Percentiles rank a stretch among this genome's conserved stretches.
Conservation (phyloP, 1,140 invertebrate species). For the Mercenaria mercenaria region DNA sequence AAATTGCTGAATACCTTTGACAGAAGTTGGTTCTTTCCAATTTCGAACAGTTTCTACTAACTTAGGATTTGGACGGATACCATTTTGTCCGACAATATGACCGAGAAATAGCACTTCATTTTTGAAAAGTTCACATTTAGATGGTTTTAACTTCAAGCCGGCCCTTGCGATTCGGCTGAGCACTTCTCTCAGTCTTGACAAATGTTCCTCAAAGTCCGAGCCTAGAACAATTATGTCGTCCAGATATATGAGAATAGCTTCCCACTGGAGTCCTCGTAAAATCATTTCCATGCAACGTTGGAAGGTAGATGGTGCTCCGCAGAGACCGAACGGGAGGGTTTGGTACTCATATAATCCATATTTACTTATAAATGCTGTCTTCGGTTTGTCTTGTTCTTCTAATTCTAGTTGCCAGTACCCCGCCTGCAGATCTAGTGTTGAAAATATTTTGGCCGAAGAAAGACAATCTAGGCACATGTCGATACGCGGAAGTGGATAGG, state of each 20-base stretch:
- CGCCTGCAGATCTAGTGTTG: slow-evolving; percentile 25
- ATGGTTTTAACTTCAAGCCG: slow-evolving; percentile 26
- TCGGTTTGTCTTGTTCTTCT: slow-evolving; percentile 5
- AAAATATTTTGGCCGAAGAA: slow-evolving; percentile 27
- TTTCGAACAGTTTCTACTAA: background rate
- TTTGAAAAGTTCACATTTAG: slow-evolving; percentile 39
- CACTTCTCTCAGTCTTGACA: background rate
- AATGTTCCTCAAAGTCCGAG: background rate
- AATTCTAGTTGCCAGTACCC: slow-evolving; percentile 42
- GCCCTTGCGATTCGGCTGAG: background rate
- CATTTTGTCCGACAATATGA: background rate
- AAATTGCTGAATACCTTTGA: background rate
- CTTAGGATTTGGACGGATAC: background rate
- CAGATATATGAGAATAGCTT: slow-evolving; percentile 32
- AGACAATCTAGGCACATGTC: slow-evolving; percentile 45
- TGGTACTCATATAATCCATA: slow-evolving; percentile 48
- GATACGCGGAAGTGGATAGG: slow-evolving; percentile 29
- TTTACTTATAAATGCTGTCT: slow-evolving; percentile 44
- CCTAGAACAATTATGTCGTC: slow-evolving; percentile 43
- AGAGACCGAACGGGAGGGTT: slow-evolving; percentile 17
- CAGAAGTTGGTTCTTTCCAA: background rate
- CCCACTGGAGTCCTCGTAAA: slow-evolving; percentile 49
- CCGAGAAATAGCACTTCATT: slow-evolving; percentile 39
- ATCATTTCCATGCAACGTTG: slow-evolving; percentile 50
- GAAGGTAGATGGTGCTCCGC: background rate